These are phyloP conservation scores for Heliopora coerulea DNA, from an alignment of 92 coral and sea anemone species.

Conservation along the genomic window DNA sequence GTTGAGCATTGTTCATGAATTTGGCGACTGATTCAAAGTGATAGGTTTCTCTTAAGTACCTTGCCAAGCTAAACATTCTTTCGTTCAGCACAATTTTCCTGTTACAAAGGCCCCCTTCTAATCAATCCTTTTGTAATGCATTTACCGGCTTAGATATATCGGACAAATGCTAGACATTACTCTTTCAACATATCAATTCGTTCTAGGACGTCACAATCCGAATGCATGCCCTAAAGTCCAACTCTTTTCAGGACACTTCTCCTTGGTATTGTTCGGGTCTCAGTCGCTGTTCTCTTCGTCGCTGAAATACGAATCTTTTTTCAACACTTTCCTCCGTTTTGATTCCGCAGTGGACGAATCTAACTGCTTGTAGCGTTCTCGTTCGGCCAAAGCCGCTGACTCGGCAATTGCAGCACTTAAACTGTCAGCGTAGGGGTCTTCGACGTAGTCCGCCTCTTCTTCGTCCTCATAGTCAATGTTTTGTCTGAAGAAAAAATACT, in stretches of 20 bases:
- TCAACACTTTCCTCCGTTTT: constrained; percentile 69
- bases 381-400: constrained; percentile 77
- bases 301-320: constrained; percentile 83
- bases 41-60: too few relatives aligned
- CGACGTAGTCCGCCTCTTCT: constrained; percentile 68
- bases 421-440: constrained; percentile 92
- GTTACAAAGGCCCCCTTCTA: too few relatives aligned
- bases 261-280: background rate
- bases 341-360: constrained; percentile 43
- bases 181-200: too few relatives aligned
- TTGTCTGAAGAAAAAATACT: constrained; percentile 10
- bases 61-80: too few relatives aligned
- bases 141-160: too few relatives aligned
- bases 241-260: background rate
- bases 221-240: too few relatives aligned
- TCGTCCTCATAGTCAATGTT: constrained; percentile 63
- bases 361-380: constrained; percentile 43
- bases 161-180: too few relatives aligned
- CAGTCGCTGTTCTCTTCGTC: constrained; percentile 70
- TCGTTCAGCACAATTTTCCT: too few relatives aligned
- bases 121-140: too few relatives aligned
- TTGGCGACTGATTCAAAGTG: too few relatives aligned
- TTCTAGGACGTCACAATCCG: too few relatives aligned
- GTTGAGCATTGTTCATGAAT: too few relatives aligned
- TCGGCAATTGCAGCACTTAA: constrained; percentile 98